phyloP scores from a whole-genome alignment of 2,797 vertebrate genomes.

The Phoeniculus purpureus region DNA sequence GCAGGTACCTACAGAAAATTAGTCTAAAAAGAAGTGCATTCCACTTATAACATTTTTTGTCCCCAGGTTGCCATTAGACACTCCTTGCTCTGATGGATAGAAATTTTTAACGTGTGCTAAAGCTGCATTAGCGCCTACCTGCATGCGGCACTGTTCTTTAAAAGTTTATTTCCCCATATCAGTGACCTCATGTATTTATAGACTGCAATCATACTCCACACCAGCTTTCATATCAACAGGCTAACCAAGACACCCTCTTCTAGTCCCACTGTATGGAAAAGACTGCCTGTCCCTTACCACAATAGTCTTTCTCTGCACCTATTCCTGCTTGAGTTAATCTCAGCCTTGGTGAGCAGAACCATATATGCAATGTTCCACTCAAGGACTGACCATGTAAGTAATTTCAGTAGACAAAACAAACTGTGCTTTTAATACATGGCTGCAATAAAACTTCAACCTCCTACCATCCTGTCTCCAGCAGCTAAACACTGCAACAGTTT shows the following conservation, averaged over 20 bases:
- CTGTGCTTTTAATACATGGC: neutral
- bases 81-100: neutral
- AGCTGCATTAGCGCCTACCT: neutral
- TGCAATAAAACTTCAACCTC: neutral
- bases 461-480: neutral
- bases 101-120: neutral
- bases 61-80: neutral
- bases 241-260: neutral
- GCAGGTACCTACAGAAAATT: neutral
- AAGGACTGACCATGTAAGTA: neutral
- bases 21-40: neutral
- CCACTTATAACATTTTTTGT: neutral
- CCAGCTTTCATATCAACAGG: neutral
- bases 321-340: neutral
- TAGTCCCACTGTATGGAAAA: neutral
- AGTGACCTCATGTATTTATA: neutral
- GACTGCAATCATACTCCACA: neutral
- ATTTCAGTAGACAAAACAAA: neutral
- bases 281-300: neutral
- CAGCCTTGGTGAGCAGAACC: neutral
- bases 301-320: neutral
- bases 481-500: neutral
- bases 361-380: neutral
- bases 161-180: neutral
- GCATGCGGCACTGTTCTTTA: neutral